Percentiles rank a stretch among this genome's conserved stretches.
Conservation (phyloP, 2,888 invertebrate genomes). For the Drosophila robusta region DNA sequence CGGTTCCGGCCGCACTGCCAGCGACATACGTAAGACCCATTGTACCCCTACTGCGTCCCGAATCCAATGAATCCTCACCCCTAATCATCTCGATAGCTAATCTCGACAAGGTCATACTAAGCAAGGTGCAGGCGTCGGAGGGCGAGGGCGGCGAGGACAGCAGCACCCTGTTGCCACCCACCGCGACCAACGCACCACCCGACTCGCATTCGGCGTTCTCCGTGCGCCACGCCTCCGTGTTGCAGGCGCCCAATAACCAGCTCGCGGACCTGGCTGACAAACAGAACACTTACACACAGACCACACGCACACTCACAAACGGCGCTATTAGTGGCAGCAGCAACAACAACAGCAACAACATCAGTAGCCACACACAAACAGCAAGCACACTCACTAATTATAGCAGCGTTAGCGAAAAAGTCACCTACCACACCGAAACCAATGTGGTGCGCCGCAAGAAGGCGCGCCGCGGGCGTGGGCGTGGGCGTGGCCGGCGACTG, state of each 20-base stretch:
- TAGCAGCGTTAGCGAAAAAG: constrained; percentile 71
- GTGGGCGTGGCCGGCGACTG: constrained; percentile 35
- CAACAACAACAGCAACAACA: constrained; percentile 44
- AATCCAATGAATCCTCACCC: constrained; percentile 85
- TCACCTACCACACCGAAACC: constrained; percentile 83
- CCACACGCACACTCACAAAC: constrained; percentile 11
- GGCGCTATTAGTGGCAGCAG: constrained; percentile 30
- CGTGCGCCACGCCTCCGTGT: constrained; percentile 73
- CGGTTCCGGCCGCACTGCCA: constrained; percentile 50
- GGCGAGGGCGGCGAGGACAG: constrained; percentile 26
- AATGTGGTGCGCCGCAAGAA: constrained; percentile 81
- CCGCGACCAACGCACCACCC: constrained; percentile 1
- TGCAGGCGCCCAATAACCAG: constrained; percentile 70
- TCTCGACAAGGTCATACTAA: constrained; percentile 85
- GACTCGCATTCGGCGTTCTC: constrained; percentile 82
- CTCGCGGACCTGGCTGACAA: constrained; percentile 10
- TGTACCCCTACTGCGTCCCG: constrained; percentile 83
- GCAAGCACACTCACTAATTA: constrained; percentile 41
- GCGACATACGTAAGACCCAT: constrained; percentile 83
- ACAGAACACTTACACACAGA: constrained; percentile 13
- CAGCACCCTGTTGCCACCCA: constrained; percentile 25
- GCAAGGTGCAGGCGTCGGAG: constrained; percentile 81
- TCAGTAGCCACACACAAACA: constrained; percentile 34
- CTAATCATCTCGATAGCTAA: constrained; percentile 85
- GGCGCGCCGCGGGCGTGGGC: constrained; percentile 61